Evolutionary conservation across 2,888 invertebrate genomes (phyloP).

Genomic region (Nasonia oneida): DNA sequence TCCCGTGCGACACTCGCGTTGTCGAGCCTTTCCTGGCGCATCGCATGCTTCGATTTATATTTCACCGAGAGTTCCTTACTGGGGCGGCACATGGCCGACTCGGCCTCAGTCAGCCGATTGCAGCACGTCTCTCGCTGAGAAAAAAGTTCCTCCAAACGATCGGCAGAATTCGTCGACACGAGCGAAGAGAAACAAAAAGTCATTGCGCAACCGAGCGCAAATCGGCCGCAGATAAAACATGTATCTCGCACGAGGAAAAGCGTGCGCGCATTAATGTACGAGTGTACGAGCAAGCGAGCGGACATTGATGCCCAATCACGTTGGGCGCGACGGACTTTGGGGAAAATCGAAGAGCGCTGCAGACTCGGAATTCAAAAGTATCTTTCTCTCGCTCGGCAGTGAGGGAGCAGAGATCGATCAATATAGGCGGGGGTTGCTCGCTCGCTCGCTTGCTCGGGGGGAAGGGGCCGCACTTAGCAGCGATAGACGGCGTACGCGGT

Average conservation of each 20-base stretch:
- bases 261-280: not conserved
- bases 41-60: not conserved
- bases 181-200: not conserved
- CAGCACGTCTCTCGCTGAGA: not conserved
- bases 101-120: not conserved
- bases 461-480: not conserved
- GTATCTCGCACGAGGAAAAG: not conserved
- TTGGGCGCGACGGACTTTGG: not conserved
- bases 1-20: not conserved
- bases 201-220: conserved; percentile 42
- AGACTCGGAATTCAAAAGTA: conserved; percentile 15
- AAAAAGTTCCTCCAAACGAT: not conserved
- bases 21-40: not conserved
- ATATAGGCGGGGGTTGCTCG: conserved; percentile 2
- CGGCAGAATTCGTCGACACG: conserved; percentile 25
- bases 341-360: not conserved
- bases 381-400: not conserved
- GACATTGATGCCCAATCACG: conserved; percentile 28
- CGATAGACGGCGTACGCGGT: conserved; percentile 12
- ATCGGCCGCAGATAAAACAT: not conserved
- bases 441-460: not conserved
- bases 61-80: not conserved
- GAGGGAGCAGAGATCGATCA: conserved; percentile 22
- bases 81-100: not conserved
- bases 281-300: not conserved